Conservation (phyloP, 2,113 vertebrate genomes). For the Rhinolophus ferrumequinum region DNA sequence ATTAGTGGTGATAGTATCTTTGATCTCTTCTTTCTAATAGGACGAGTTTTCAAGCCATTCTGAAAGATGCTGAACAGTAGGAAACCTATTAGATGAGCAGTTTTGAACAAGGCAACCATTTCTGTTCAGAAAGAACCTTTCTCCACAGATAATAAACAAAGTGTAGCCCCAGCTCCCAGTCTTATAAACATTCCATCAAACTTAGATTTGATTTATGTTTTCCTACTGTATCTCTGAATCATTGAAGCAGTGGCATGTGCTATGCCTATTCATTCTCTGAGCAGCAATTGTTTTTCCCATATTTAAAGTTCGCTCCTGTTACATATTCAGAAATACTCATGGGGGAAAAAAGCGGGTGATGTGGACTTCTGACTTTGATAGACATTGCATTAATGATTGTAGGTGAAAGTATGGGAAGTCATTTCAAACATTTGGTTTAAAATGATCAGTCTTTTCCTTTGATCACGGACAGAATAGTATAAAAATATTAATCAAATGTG, state of each 20-base stretch:
- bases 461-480: background rate
- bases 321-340: constrained; percentile 11
- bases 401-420: background rate
- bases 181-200: background rate
- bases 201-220: constrained; percentile 39
- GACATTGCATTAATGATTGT: background rate
- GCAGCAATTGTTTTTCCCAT: background rate
- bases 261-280: background rate
- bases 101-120: background rate
- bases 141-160: background rate
- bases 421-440: constrained; percentile 4
- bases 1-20: constrained; percentile 2
- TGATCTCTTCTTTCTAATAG: constrained; percentile 32
- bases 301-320: background rate
- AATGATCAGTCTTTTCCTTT: constrained; percentile 33
- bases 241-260: background rate
- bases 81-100: background rate
- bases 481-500: constrained; percentile 40
- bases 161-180: background rate
- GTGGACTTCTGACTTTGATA: background rate
- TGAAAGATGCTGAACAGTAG: background rate
- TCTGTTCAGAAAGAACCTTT: background rate
- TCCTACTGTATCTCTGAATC: background rate
- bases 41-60: constrained; percentile 8
- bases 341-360: background rate